These are phyloP conservation scores for Cetonia aurata DNA, from an alignment of 2,888 invertebrate species.

Conservation along the genomic window DNA sequence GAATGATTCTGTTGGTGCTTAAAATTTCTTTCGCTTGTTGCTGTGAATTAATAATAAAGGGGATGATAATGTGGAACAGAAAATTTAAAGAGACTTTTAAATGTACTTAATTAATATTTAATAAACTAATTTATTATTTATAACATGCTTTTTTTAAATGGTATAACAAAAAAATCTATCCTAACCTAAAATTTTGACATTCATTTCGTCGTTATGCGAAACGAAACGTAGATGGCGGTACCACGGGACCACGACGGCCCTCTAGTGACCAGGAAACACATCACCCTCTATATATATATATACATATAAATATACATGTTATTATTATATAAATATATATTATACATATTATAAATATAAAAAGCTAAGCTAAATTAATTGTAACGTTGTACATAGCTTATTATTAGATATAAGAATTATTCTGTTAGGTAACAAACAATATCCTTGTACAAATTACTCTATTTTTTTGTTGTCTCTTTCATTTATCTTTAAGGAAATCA, in stretches of 20 bases:
- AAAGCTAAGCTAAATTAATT: constrained; percentile 32
- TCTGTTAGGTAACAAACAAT: background rate
- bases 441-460: constrained; percentile 58
- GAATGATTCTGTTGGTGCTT: too few relatives aligned
- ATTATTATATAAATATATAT: constrained; percentile 48
- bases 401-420: constrained; percentile 25
- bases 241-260: constrained; percentile 66
- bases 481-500: background rate
- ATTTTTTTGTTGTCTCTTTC: constrained; percentile 52
- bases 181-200: background rate
- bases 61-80: too few relatives aligned
- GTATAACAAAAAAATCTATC: background rate
- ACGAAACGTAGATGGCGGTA: constrained; percentile 49
- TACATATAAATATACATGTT: constrained; percentile 18
- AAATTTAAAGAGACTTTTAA: too few relatives aligned
- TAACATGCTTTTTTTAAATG: background rate
- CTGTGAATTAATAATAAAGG: too few relatives aligned
- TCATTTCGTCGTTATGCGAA: constrained; percentile 12
- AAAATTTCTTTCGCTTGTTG: too few relatives aligned
- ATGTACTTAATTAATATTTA: background rate
- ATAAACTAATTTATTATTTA: background rate
- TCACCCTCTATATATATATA: constrained; percentile 50
- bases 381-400: constrained; percentile 51
- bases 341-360: constrained; percentile 4
- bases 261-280: constrained; percentile 64